Evolutionary conservation across 2,888 invertebrate species (phyloP).

Genomic region (Macrostomum cliftonense): DNA sequence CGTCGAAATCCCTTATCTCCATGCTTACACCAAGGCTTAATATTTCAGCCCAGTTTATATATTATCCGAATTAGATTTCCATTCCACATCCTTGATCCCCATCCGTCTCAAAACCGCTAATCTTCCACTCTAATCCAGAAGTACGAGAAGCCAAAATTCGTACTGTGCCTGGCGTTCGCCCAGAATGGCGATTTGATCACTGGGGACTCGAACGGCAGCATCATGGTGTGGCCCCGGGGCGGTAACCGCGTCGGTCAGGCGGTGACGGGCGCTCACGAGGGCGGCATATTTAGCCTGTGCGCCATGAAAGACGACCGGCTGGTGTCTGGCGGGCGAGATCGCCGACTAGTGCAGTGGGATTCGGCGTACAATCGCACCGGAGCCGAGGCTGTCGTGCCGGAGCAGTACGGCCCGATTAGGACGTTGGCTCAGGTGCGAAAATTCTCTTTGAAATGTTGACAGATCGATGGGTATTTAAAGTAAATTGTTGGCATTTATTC

Average conservation of each 20-base stretch:
- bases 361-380: constrained; percentile 42
- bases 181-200: constrained; percentile 66
- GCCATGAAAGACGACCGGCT: constrained; percentile 62
- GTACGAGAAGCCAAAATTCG: constrained; percentile 73
- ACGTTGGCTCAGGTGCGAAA: constrained; percentile 46
- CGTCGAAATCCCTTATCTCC: no score
- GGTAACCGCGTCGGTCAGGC: constrained; percentile 57
- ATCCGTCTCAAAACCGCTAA: not conserved
- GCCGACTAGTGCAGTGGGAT: constrained; percentile 54
- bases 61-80: no score
- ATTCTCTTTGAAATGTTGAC: no score
- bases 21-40: no score
- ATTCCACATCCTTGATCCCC: no score
- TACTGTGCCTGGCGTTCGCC: constrained; percentile 66
- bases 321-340: constrained; percentile 69
- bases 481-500: no score
- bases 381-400: constrained; percentile 54
- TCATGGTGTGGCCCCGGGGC: constrained; percentile 63
- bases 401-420: constrained; percentile 64
- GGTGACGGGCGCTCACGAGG: constrained; percentile 58
- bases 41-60: no score
- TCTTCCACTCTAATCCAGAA: constrained; percentile 33
- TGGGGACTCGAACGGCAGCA: constrained; percentile 75
- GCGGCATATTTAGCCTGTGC: constrained; percentile 65
- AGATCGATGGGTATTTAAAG: no score